These are phyloP conservation scores for Rhagophthalmus giganteus DNA, from an alignment of 2,888 invertebrate genomes.

Conservation along the genomic window DNA sequence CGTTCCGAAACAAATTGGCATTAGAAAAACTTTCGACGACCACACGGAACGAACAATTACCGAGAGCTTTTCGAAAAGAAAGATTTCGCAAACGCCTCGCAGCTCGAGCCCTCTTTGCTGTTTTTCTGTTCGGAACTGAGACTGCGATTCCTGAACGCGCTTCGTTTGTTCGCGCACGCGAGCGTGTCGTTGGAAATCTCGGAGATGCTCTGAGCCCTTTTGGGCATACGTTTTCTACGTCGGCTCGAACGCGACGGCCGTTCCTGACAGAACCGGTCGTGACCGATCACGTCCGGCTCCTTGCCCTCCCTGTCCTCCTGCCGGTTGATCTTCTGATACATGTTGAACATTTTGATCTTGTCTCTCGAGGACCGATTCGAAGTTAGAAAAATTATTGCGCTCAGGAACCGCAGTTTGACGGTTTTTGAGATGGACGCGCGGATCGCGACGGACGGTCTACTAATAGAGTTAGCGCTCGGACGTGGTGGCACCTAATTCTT, in stretches of 20 bases:
- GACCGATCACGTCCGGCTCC: constrained; percentile 72
- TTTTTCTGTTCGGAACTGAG: constrained; percentile 69
- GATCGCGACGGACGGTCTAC: too few relatives aligned
- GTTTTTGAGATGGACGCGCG: too few relatives aligned
- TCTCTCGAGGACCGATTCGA: neutral
- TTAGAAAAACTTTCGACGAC: neutral
- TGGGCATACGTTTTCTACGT: constrained; percentile 63
- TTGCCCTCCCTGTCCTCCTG: constrained; percentile 59
- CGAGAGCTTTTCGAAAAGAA: constrained; percentile 58
- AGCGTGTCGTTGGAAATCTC: constrained; percentile 67
- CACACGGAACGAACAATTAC: too few relatives aligned
- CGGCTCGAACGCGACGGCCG: constrained; percentile 60
- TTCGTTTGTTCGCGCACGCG: constrained; percentile 66
- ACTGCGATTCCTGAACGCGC: constrained; percentile 65
- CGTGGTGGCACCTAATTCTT: constrained; percentile 1
- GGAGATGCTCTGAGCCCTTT: constrained; percentile 69
- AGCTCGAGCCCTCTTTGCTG: constrained; percentile 48
- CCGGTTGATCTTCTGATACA: constrained; percentile 71
- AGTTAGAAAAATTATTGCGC: neutral
- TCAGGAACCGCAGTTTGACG: constrained; percentile 3
- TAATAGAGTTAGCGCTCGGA: constrained; percentile 2
- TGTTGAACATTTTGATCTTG: constrained; percentile 67
- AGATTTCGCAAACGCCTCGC: constrained; percentile 71
- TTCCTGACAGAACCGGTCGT: constrained; percentile 78
- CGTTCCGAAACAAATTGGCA: constrained; percentile 43